Evolutionary conservation across 1,140 invertebrate genomes (phyloP), one percentile per base, ranked within the genome.

Genomic region (Penaeus japonicus): DNA sequence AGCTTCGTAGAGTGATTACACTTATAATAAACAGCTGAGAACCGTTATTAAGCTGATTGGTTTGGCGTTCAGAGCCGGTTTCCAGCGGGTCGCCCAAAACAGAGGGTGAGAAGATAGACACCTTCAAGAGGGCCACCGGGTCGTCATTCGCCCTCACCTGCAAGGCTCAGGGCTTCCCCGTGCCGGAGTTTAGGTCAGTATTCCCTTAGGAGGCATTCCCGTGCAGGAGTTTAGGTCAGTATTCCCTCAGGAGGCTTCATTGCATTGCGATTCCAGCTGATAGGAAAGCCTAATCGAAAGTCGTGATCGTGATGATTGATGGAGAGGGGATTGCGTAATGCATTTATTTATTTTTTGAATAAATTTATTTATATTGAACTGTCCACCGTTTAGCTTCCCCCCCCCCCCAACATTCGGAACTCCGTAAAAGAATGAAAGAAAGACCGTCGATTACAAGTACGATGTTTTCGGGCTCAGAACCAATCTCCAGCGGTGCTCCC

Each of bases 111-210:
- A 84, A 70, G 75, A 85, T 59, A 57, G 70, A 87, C 84, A 88
- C 59, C 85, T 91, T 84, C 65, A 85, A 18, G 30, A 62, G 65
- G 87, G 89, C 32, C 39, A 65, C 12, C 39, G 59, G 17, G 24
- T 81, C 22, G 47, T 47, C 47, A 7, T 47, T 47, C 57, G 55
- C 78, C 59, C 70, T 96, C 90, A 93, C 94, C 88, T 96, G 96
- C 91, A 95, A 95, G 12, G 89, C 62, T 15, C 89, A 89, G 77
- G 89, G 55, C 59, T 85, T 54, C 89, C 89, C 89, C 17, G 82
- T 89, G 12, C 89, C 89, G 4, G 18, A 57, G 39, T 89, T 89
- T 77, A 89, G 87, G 87, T 89, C 4, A 79, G 87, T 89, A 1
- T 17, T 12, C 24, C 10, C 54, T 62, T 12, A 32, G 7, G 5